Conservation (phyloP, 2,888 invertebrate species). For the Mythimna impura region DNA sequence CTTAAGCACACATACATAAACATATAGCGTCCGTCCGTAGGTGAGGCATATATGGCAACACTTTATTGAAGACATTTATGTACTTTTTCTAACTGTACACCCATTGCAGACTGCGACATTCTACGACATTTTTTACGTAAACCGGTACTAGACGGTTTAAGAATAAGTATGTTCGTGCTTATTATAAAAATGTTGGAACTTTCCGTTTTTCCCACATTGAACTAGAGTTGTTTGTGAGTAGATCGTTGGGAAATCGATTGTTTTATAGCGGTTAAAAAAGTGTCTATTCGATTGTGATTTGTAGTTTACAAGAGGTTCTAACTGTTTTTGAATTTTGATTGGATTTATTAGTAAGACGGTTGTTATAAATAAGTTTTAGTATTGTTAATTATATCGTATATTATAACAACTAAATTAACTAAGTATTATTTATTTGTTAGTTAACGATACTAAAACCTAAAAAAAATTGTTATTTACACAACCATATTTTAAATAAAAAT, state of each 20-base stretch:
- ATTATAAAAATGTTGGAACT: constrained; percentile 57
- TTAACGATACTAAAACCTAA: too few species aligned
- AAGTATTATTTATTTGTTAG: too few species aligned
- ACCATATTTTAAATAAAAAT: too few species aligned
- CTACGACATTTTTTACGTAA: constrained; percentile 59
- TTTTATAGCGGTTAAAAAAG: constrained; percentile 28
- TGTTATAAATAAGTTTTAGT: neutral
- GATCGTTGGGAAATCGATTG: constrained; percentile 44
- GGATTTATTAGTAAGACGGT: constrained; percentile 9
- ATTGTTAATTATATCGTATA: neutral
- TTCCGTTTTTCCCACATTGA: constrained; percentile 55
- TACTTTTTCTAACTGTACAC: constrained; percentile 65
- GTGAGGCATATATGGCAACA: constrained; percentile 64
- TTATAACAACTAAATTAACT: too few species aligned
- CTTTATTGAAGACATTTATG: constrained; percentile 57
- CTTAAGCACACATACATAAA: constrained; percentile 57
- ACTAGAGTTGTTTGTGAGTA: constrained; percentile 28
- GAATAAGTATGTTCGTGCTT: constrained; percentile 48
- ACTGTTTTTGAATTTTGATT: constrained; percentile 31
- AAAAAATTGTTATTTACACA: too few species aligned
- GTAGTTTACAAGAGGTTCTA: constrained; percentile 14
- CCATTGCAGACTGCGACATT: constrained; percentile 63
- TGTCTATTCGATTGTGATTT: constrained; percentile 21
- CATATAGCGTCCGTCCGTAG: constrained; percentile 50
- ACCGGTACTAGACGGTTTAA: constrained; percentile 56